Evolutionary conservation across 2,113 vertebrate species (phyloP).

Genomic region (Xiphophorus hellerii): DNA sequence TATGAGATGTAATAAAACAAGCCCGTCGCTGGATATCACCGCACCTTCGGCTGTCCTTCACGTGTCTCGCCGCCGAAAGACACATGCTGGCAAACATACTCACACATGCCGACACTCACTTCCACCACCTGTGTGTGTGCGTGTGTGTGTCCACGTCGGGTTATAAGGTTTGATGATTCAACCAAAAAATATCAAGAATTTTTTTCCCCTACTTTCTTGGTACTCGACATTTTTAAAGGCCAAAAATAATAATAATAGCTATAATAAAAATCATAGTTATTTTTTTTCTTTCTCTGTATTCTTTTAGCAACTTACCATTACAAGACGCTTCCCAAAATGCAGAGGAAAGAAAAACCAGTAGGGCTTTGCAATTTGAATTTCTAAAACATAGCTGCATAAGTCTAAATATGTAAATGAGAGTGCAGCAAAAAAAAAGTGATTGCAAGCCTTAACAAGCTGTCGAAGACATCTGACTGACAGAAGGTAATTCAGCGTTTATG

Average conservation of each 20-base stretch:
- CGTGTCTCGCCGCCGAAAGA: conserved; percentile 49
- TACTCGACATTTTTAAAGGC: neutral
- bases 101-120: conserved; percentile 9
- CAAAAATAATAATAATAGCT: too few species aligned
- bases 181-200: neutral
- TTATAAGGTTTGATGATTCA: conserved; percentile 14
- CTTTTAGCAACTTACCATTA: neutral
- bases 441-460: neutral
- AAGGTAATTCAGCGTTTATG: neutral
- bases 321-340: neutral
- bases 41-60: conserved; percentile 77
- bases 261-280: too few species aligned
- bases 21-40: conserved; percentile 69
- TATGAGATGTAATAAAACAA: conserved; percentile 82
- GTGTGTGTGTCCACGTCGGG: neutral
- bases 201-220: neutral
- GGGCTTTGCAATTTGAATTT: neutral
- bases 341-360: neutral
- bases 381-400: neutral
- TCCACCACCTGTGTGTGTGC: too few species aligned
- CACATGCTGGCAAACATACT: conserved; percentile 13
- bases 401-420: neutral
- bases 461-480: neutral
- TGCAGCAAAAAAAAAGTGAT: neutral
- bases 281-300: neutral